Evolutionary conservation across 2,888 invertebrate species (phyloP).

Genomic region (Pterostichus madidus): DNA sequence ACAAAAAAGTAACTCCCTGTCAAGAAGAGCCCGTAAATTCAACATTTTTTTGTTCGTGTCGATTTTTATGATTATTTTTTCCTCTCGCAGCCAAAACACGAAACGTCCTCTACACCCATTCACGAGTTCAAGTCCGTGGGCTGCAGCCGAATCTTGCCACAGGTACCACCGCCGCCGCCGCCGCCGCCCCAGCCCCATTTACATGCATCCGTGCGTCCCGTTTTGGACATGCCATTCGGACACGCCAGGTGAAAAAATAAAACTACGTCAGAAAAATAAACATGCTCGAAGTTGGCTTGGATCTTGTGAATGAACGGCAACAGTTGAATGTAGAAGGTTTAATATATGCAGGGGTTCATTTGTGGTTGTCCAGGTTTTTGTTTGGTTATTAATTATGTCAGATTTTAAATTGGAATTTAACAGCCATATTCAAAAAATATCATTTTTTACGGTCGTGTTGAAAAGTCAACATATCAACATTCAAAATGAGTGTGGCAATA

Average conservation of each 20-base stretch:
- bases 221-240: constrained; percentile 46
- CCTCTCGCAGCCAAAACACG: constrained; percentile 31
- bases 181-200: constrained; percentile 28
- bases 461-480: too few relatives aligned
- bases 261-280: constrained; percentile 12
- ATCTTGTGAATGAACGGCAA: constrained; percentile 15
- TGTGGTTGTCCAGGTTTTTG: not conserved
- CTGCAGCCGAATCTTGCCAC: constrained; percentile 37
- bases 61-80: constrained; percentile 64
- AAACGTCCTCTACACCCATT: constrained; percentile 45
- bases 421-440: too few relatives aligned
- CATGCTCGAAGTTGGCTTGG: constrained; percentile 5
- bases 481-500: too few relatives aligned
- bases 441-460: too few relatives aligned
- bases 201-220: constrained; percentile 59
- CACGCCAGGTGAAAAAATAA: constrained; percentile 58
- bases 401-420: too few relatives aligned
- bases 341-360: not conserved
- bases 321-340: not conserved
- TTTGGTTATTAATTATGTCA: not conserved
- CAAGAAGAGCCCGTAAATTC: constrained; percentile 54
- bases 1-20: constrained; percentile 32
- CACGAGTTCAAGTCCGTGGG: constrained; percentile 40
- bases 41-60: constrained; percentile 38
- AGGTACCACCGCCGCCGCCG: constrained; percentile 31